Evolutionary conservation across 2,888 invertebrate species (phyloP), one percentile per base, ranked within the genome.

Genomic region (Microplitis deprimator): DNA sequence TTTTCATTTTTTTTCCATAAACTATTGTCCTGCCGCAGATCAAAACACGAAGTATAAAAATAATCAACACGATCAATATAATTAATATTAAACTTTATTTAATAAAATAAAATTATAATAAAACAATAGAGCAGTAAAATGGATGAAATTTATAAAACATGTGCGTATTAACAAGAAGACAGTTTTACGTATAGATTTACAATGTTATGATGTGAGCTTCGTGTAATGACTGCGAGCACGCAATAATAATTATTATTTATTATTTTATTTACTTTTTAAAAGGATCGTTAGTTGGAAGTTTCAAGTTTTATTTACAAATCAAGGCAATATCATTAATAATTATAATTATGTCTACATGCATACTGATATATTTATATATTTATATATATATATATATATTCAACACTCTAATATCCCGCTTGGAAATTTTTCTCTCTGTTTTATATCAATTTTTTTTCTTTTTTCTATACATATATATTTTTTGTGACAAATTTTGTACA

Each of bases 251-350:
- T 29, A 29, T 29, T 29, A 29, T 29, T 61, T 38, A 61, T 50
- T 71, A 13, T 73, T 62, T 50, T 41, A 10, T 4, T 41, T 29
- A 29, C 29, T 29, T 4, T 41, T 50, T 50, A 50, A 79, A 38
- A 78, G 75, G 77, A 77, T 79, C 79, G 81, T 85, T 84, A 85
- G 83, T 77, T 85, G 87, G 87, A 88, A 88, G 86, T 88, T 85
- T 82, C 76, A 83, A 83, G 81, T 83, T 85, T 50, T 89, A 90
- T 90, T 89, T 90, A 90, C 89, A 90, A 87, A 88, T 89, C 87
- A 89, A 89, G 89, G 89, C 90, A 89, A 86, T 87, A 83, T 87
- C 81, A 84, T 85, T 86, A 86, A 50, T 50, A 50, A 50, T 50
- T 50, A 50, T 50, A 50, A 86, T 86, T 82, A 83, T 83, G 81